phyloP scores from a whole-genome alignment of 2,797 vertebrate species.

The Myotis findleyi region DNA sequence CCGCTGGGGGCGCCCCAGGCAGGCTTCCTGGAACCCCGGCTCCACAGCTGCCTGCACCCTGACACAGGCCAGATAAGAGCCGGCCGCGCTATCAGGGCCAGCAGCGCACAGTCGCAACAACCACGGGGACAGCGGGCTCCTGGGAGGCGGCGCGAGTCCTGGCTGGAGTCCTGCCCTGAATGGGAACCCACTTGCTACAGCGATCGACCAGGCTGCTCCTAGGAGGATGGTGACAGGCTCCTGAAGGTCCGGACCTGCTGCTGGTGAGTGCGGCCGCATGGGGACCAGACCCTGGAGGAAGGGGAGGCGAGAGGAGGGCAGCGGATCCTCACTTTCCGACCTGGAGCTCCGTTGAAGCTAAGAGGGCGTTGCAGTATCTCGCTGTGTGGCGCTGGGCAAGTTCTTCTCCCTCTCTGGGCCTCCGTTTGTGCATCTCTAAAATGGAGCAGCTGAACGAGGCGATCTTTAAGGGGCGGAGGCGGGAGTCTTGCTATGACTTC shows the following conservation, averaged over 20 bases:
- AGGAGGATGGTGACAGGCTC: neutral
- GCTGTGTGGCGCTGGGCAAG: conserved; percentile 29
- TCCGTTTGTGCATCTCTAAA: neutral
- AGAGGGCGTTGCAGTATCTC: rapidly evolving
- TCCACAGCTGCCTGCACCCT: neutral
- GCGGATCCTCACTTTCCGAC: rapidly evolving
- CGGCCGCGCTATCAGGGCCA: conserved; percentile 26
- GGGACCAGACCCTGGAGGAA: neutral
- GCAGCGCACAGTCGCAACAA: neutral
- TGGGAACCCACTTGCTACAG: neutral
- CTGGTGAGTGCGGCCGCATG: conserved; percentile 62
- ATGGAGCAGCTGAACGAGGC: neutral
- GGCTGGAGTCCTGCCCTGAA: rapidly evolving
- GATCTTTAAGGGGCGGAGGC: neutral
- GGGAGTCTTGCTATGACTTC: neutral
- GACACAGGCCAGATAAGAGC: conserved; percentile 62
- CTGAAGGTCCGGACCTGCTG: neutral
- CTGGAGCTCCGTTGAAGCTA: neutral
- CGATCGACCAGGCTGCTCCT: neutral
- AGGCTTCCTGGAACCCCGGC: conserved; percentile 66
- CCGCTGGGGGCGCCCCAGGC: neutral
- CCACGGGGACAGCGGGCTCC: neutral
- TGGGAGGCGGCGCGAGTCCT: neutral
- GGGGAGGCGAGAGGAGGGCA: neutral
- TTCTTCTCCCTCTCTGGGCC: conserved; percentile 17